Conservation (phyloP, 2,113 vertebrate species). For the Poeciliopsis occidentalis region DNA sequence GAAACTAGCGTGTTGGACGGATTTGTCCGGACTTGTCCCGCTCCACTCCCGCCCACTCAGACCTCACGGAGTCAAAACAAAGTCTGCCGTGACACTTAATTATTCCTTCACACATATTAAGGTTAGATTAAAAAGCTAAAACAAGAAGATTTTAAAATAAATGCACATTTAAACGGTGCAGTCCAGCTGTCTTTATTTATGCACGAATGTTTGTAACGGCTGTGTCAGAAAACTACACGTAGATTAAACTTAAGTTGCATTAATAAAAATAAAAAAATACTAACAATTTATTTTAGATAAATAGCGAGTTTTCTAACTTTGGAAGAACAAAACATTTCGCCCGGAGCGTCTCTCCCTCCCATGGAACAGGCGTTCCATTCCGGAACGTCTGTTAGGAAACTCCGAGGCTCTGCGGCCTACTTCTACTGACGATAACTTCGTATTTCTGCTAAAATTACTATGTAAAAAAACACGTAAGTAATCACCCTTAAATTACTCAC, state of each 20-base stretch:
- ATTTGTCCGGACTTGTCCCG: constrained; percentile 18
- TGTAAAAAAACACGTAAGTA: rapidly evolving
- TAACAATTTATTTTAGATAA: neutral
- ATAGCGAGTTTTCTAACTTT: neutral
- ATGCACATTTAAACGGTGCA: too few relatives aligned
- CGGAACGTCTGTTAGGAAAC: constrained; percentile 35
- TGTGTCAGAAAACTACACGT: neutral
- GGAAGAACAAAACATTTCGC: neutral
- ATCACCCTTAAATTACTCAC: neutral
- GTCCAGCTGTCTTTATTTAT: too few relatives aligned
- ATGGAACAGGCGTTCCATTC: neutral
- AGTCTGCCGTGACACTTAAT: neutral
- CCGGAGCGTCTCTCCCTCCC: neutral
- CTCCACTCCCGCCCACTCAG: neutral
- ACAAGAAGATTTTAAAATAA: too few relatives aligned
- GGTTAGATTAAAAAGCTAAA: too few relatives aligned
- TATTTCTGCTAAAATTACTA: neutral
- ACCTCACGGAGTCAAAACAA: neutral
- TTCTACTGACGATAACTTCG: neutral
- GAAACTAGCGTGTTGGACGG: too few relatives aligned
- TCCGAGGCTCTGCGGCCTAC: constrained; percentile 71
- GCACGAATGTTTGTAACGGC: too few relatives aligned
- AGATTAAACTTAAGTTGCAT: neutral
- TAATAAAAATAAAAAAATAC: neutral
- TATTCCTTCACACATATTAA: neutral